A percentile compares a stretch with the other conserved stretches of the same genome.
phyloP scores from a whole-genome alignment of 2,888 invertebrate species.

The Platypus cylindrus region DNA sequence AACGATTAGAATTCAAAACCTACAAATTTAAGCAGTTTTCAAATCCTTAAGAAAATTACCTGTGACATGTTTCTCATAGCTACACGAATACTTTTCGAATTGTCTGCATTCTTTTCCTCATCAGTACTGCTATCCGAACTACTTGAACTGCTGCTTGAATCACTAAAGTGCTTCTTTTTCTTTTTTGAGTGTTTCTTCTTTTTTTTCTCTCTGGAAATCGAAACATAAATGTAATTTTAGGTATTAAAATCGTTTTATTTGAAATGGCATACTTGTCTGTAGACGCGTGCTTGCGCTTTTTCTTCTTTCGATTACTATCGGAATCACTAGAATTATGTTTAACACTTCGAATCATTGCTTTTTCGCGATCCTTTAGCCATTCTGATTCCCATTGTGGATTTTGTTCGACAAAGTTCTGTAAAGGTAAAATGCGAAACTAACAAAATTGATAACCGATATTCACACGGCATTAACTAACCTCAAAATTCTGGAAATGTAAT shows the following conservation, averaged over 20 bases:
- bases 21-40: not conserved
- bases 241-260: not conserved
- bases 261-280: slow-evolving; percentile 7
- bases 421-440: too few relatives aligned
- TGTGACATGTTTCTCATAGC: slow-evolving; percentile 46
- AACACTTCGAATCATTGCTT: slow-evolving; percentile 27
- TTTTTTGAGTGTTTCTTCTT: slow-evolving; percentile 39
- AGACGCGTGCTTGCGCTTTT: slow-evolving; percentile 21
- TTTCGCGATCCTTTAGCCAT: slow-evolving; percentile 67
- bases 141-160: slow-evolving; percentile 31
- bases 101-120: slow-evolving; percentile 33
- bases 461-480: too few relatives aligned
- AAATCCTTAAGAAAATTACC: slow-evolving; percentile 6
- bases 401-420: slow-evolving; percentile 65
- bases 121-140: slow-evolving; percentile 35
- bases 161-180: slow-evolving; percentile 25
- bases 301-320: slow-evolving; percentile 18
- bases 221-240: not conserved
- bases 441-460: too few relatives aligned
- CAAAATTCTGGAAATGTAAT: slow-evolving; percentile 66
- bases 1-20: not conserved
- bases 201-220: slow-evolving; percentile 40
- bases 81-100: slow-evolving; percentile 49
- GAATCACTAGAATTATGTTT: slow-evolving; percentile 18
- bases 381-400: slow-evolving; percentile 82